Evolutionary conservation across 2,888 invertebrate genomes (phyloP).

Genomic region (Acleris sparsana): DNA sequence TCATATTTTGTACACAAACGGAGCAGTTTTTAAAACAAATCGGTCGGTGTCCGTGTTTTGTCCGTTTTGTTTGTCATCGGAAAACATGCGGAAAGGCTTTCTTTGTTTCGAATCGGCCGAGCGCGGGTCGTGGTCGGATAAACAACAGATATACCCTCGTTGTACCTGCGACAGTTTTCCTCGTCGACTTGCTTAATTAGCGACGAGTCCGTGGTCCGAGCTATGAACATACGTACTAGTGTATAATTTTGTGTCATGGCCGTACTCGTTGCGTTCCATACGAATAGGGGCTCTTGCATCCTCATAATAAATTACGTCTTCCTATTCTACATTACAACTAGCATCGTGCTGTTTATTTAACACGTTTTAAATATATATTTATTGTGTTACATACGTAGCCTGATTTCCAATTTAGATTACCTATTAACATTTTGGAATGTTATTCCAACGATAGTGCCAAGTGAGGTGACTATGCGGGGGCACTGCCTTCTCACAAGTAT

Average conservation of each 20-base stretch:
- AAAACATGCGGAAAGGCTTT: constrained; percentile 34
- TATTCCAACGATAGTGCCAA: constrained; percentile 54
- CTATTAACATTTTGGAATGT: constrained; percentile 13
- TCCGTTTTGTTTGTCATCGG: constrained; percentile 16
- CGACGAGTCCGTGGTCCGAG: constrained; percentile 20
- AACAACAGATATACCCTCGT: constrained; percentile 25
- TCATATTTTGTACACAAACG: not conserved
- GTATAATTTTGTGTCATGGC: constrained; percentile 35
- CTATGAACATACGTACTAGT: constrained; percentile 4
- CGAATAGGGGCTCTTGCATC: constrained; percentile 31
- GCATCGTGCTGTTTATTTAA: no score
- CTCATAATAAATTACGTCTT: constrained; percentile 24
- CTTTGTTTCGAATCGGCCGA: constrained; percentile 32
- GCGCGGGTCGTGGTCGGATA: constrained; percentile 21
- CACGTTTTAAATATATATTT: not conserved
- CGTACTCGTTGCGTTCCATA: constrained; percentile 25
- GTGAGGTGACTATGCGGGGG: constrained; percentile 50
- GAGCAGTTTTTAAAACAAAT: constrained; percentile 10
- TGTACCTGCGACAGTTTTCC: constrained; percentile 30
- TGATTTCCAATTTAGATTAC: constrained; percentile 14
- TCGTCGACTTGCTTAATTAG: constrained; percentile 27
- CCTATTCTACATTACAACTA: not conserved
- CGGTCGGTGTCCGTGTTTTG: constrained; percentile 16
- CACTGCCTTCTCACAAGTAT: constrained; percentile 34
- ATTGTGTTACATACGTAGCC: no score